phyloP scores from a whole-genome alignment of 2,113 vertebrate genomes.

The Psettodes erumei region DNA sequence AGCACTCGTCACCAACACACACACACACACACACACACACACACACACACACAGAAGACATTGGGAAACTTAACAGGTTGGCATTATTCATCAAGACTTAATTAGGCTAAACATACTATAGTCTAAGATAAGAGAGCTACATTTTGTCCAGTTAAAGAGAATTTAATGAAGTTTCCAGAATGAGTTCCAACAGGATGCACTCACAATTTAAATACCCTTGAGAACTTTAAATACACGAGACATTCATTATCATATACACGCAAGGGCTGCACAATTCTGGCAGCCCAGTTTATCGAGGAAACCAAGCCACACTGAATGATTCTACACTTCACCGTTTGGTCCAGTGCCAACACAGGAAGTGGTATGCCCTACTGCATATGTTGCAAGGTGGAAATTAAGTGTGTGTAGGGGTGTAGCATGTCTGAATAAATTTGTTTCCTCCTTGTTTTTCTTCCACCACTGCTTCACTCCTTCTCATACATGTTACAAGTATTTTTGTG shows the following conservation, averaged over 20 bases:
- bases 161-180: constrained; percentile 1
- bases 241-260: neutral
- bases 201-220: neutral
- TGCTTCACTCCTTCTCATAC: neutral
- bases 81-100: constrained; percentile 47
- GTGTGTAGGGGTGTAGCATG: neutral
- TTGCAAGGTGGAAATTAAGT: neutral
- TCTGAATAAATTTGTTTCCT: neutral
- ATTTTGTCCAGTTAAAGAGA: constrained; percentile 1
- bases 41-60: constrained; percentile 25
- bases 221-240: neutral
- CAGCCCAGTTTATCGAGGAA: neutral
- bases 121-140: constrained; percentile 12
- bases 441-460: neutral
- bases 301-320: neutral
- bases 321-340: neutral
- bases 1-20: constrained; percentile 30
- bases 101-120: constrained; percentile 14
- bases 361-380: neutral
- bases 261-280: neutral
- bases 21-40: constrained; percentile 23
- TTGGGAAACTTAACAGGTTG: constrained; percentile 35
- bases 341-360: neutral
- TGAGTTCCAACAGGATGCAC: neutral
- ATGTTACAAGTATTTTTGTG: neutral